phyloP scores from a whole-genome alignment of 2,113 vertebrate genomes.

The Chauna torquata region DNA sequence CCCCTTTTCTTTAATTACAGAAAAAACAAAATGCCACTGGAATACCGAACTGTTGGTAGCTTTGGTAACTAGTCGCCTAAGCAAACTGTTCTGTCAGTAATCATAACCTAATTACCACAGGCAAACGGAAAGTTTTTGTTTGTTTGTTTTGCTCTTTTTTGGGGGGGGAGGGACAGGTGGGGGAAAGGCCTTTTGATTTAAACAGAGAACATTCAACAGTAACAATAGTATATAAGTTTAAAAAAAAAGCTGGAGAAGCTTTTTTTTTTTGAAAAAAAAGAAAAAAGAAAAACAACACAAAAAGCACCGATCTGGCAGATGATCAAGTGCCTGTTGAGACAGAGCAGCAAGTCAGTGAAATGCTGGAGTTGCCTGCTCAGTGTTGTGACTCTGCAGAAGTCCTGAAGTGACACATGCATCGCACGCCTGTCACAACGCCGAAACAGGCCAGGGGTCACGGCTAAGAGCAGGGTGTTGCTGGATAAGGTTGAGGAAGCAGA shows the following conservation, averaged over 20 bases:
- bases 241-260: not conserved
- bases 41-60: constrained; percentile 53
- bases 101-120: constrained; percentile 62
- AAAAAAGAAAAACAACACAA: not conserved
- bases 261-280: not conserved
- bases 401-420: constrained; percentile 84
- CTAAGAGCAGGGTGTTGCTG: constrained; percentile 76
- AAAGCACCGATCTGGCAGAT: constrained; percentile 40
- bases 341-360: constrained; percentile 54
- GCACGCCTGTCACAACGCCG: constrained; percentile 78
- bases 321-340: constrained; percentile 68
- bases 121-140: constrained; percentile 5
- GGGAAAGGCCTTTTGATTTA: not conserved
- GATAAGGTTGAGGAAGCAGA: constrained; percentile 79
- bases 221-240: not conserved
- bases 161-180: not conserved
- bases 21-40: constrained; percentile 58
- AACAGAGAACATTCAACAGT: not conserved
- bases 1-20: constrained; percentile 27
- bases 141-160: not conserved
- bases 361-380: constrained; percentile 51
- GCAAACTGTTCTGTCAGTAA: constrained; percentile 62
- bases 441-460: constrained; percentile 73
- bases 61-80: constrained; percentile 70
- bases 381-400: constrained; percentile 74